Base-by-base conservation (phyloP, 1,140 invertebrate species). In the Caerostris darwini region DNA sequence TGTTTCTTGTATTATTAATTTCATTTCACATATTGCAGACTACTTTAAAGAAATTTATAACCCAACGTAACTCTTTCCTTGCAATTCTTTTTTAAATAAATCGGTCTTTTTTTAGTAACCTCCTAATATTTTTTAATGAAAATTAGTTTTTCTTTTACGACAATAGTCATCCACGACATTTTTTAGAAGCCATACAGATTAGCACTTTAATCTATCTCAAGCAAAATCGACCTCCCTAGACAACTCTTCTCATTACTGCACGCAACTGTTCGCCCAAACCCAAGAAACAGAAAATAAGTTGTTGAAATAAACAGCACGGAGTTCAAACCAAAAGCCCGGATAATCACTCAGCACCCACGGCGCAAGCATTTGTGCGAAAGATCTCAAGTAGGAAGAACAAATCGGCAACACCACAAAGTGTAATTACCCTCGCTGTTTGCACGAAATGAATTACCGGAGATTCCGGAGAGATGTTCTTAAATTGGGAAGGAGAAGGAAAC, bases 401-500 rank as follows among this genome's bases (percentile, higher is more conserved):
- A 61, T 87, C 85, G 58, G 85, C 53, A 34, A 87, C 85, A 58
- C 58, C 34, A 64, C 54, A 34, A 59, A 61, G 57, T 61, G 19
- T 59, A 87, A 87, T 87, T 87, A 87, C 85, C 85, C n/a, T 10
- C 14, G 50, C 81, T n/a, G 19, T 58, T 50, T 64, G 34, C 85
- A 87, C 34, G 85, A 64, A 61, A 87, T 87, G 85, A 87, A 87
- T 87, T 87, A 87, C 85, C 85, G 34, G 54, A n/a, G 5, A 7
- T 12, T 53, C 19, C 57, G 59, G 57, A 87, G 58, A 87, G 58
- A 61, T 87, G 64, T 59, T 87, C 85, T 87, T 61, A 61, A 87
- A 87, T 87, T 59, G 85, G 56, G 10, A 34, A 34, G 58, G 19
- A n/a, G 83, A 50, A 59, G 56, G 83, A n/a, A 34, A 61, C 8